Base-by-base conservation (phyloP, 2,888 invertebrate species). In the Caradrina clavipalpis region DNA sequence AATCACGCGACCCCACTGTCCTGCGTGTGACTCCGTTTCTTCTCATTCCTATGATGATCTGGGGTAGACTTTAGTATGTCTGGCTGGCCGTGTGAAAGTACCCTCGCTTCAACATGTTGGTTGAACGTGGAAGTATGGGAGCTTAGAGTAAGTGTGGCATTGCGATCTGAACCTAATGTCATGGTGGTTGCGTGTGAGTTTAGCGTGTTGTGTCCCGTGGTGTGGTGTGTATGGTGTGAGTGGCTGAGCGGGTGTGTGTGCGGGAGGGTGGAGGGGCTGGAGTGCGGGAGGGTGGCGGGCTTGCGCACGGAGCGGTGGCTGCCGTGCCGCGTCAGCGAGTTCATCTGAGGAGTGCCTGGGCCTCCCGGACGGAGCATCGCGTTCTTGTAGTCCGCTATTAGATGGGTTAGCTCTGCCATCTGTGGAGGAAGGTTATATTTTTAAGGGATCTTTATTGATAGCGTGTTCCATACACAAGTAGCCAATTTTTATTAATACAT, bases 371-470 rank as follows among this genome's bases (percentile, higher is more conserved):
- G 97, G 0, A 97, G 97, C 82, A 98, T 91, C 0, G 98, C 98
- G 95, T 99, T 99, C 97, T 99, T 99, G 93, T 99, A 99, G 94
- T 99, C 99, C 31, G 99, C 99, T 88, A 99, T 98, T 35, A 99
- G 96, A 77, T 99, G 96, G 0, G 99, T 99, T 71, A 99, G 97
- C 96, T 99, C 99, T 67, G 98, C 96, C 93, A 99, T 99, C 98
- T 98, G 93, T 3, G 21, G n/a, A 0, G 0, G 15, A 42, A 57
- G 1, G 1, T 15, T 5, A 45, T 17, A 45, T 1, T 45, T 45
- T 45, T 45, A 5, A 45, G 13, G 39, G 39, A 39, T 13, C 11
- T 39, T 13, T 39, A 39, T 13, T 13, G 39, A 39, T 13, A 13
- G 39, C 39, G 13, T 2, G 39, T 0, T 39, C 2, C 2, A 11